Evolutionary conservation across 2,797 vertebrate species (phyloP), one percentile per base, ranked within the genome.

Genomic region (Euphonia xanthogaster): DNA sequence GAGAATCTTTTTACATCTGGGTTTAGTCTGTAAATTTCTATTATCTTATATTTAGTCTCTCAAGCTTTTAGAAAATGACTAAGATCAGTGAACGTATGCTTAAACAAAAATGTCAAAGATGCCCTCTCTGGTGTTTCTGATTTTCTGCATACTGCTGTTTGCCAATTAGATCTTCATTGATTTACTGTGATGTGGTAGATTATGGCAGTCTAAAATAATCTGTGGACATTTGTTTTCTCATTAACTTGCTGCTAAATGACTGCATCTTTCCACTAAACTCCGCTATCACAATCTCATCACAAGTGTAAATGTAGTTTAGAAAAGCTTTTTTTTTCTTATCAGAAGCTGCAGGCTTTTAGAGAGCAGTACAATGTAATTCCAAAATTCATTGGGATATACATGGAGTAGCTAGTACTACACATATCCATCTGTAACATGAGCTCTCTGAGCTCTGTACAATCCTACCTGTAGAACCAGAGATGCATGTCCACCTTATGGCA

Each of bases 211-310:
- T 80, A 88, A 85, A 89, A 67, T 71, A 85, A 96, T 86, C 87
- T 40, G 47, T 63, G 28, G 77, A 67, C 80, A 71, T 96, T 95
- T 95, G 40, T 16, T 48, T 96, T 95, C 78, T 82, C 30, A 2
- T 87, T 94, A 78, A 95, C 54, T 92, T 94, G 62, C 50, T 88
- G 92, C 76, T 92, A 83, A 96, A 74, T 44, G 50, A 54, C 82
- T 57, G 55, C 80, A 81, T 84, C 66, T 93, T 96, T 31, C 88
- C 73, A 61, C 77, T 91, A 62, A 79, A 54, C 40, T 76, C 40
- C 30, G 25, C 44, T 73, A 45, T 86, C 37, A 66, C 33, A 75
- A n/a, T 65, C 54, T 65, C 37, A 84, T 70, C 84, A 19, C 67
- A 93, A 85, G 51, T 84, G 62, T 55, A 92, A 89, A 91, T 74